phyloP scores from a whole-genome alignment of 2,888 invertebrate genomes.

The Stegana nigrithorax region DNA sequence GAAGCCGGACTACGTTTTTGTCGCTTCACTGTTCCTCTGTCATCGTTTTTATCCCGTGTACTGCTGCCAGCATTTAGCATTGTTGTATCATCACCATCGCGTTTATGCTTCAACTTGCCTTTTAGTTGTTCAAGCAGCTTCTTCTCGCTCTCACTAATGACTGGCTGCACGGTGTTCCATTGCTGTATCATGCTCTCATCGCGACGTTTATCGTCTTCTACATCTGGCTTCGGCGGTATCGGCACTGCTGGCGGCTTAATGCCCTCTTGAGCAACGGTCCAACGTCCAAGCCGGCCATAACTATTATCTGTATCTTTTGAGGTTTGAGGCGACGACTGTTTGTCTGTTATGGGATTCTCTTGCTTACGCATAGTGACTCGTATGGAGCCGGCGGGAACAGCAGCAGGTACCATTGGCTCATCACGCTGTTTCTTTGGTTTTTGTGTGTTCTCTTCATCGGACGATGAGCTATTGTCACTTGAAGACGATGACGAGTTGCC shows the following conservation, averaged over 20 bases:
- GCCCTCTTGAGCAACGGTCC: conserved; percentile 70
- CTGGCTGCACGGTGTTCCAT: conserved; percentile 72
- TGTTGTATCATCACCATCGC: conserved; percentile 36
- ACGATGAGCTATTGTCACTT: conserved; percentile 52
- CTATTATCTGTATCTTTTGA: conserved; percentile 20
- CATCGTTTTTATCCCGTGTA: conserved; percentile 31
- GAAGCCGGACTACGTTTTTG: conserved; percentile 22
- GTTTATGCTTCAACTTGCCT: conserved; percentile 64
- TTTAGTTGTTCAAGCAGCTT: conserved; percentile 71
- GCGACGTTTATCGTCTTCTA: conserved; percentile 43
- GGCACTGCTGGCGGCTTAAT: conserved; percentile 41
- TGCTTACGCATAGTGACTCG: conserved; percentile 73
- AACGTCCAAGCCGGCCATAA: conserved; percentile 53
- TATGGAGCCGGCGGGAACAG: conserved; percentile 72
- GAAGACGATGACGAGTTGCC: conserved; percentile 50
- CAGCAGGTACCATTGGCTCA: not conserved
- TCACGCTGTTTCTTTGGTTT: conserved; percentile 41
- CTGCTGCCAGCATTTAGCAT: conserved; percentile 23
- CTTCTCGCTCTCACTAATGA: conserved; percentile 72
- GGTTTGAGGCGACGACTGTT: conserved; percentile 58
- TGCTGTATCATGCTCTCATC: conserved; percentile 72
- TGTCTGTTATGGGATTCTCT: conserved; percentile 40
- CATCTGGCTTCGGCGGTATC: conserved; percentile 7
- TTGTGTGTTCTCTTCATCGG: conserved; percentile 41
- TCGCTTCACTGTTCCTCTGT: conserved; percentile 16